These are phyloP conservation scores for Conchocele bisecta DNA, from an alignment of 2,888 invertebrate species.

Conservation along the genomic window DNA sequence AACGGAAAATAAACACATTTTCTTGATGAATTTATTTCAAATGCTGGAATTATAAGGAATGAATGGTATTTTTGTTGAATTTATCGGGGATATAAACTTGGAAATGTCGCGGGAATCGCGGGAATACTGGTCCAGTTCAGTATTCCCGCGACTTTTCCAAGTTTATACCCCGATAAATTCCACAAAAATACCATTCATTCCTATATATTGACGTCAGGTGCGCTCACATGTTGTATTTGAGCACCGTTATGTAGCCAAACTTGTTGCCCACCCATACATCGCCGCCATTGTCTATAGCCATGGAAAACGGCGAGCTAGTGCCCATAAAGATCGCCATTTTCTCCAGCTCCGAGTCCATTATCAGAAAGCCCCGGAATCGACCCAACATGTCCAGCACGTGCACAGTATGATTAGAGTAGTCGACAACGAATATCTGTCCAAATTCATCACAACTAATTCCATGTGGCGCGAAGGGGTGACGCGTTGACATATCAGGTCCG, in stretches of 20 bases:
- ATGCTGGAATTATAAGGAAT: too few species aligned
- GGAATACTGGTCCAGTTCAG: too few species aligned
- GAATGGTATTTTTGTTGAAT: too few species aligned
- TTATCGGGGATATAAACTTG: too few species aligned
- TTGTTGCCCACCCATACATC: conserved; percentile 60
- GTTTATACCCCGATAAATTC: too few species aligned
- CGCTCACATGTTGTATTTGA: conserved; percentile 37
- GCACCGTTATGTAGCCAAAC: conserved; percentile 54
- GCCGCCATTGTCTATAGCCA: conserved; percentile 46
- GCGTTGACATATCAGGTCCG: conserved; percentile 40
- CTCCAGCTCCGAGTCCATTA: conserved; percentile 58
- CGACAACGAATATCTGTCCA: conserved; percentile 66
- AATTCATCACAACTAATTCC: conserved; percentile 64
- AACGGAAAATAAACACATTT: too few species aligned
- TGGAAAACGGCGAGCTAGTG: conserved; percentile 57
- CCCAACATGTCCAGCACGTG: conserved; percentile 55
- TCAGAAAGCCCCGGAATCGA: conserved; percentile 56
- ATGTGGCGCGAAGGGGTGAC: conserved; percentile 58
- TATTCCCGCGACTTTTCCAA: too few species aligned
- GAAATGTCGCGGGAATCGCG: too few species aligned
- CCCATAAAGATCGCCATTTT: conserved; percentile 60
- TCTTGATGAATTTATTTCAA: too few species aligned
- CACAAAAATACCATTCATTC: too few species aligned
- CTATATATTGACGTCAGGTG: too few species aligned
- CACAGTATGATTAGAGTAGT: conserved; percentile 63